A percentile compares a stretch with the other conserved stretches of the same genome.
phyloP scores from a whole-genome alignment of 2,113 vertebrate genomes.

The Sinocyclocheilus maitianheensis region DNA sequence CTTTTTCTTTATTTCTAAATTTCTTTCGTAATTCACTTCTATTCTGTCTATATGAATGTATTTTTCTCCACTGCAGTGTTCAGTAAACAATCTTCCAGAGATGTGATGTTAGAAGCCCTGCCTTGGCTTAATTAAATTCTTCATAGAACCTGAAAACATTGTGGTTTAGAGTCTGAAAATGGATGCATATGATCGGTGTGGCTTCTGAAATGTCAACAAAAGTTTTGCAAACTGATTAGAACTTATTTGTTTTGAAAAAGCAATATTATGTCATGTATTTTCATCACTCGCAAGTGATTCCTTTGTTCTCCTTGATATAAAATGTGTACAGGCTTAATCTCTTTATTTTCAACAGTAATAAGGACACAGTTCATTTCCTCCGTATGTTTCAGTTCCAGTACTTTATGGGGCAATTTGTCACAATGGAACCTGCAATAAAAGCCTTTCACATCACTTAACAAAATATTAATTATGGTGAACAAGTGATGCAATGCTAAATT shows the following conservation, averaged over 20 bases:
- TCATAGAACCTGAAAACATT: conserved; percentile 3
- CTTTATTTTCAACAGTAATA: too few relatives aligned
- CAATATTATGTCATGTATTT: neutral
- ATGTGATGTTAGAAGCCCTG: neutral
- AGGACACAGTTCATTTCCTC: too few relatives aligned
- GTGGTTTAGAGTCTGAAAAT: neutral
- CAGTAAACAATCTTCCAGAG: neutral
- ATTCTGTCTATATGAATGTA: neutral
- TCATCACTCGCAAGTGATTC: too few relatives aligned
- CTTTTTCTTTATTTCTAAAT: neutral
- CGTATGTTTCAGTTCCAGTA: too few relatives aligned
- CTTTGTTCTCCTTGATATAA: too few relatives aligned
- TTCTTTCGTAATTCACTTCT: neutral
- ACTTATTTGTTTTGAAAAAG: too few relatives aligned
- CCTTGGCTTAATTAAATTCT: conserved; percentile 10
- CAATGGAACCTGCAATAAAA: too few relatives aligned
- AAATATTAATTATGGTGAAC: too few relatives aligned
- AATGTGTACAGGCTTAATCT: too few relatives aligned
- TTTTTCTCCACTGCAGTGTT: neutral
- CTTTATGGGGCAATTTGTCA: too few relatives aligned
- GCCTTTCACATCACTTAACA: too few relatives aligned
- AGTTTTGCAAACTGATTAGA: neutral
- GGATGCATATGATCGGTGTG: neutral
- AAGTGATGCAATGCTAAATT: too few relatives aligned
- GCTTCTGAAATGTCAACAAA: neutral